Evolutionary conservation across 2,888 invertebrate genomes (phyloP).

Genomic region (Calameuta filiformis): DNA sequence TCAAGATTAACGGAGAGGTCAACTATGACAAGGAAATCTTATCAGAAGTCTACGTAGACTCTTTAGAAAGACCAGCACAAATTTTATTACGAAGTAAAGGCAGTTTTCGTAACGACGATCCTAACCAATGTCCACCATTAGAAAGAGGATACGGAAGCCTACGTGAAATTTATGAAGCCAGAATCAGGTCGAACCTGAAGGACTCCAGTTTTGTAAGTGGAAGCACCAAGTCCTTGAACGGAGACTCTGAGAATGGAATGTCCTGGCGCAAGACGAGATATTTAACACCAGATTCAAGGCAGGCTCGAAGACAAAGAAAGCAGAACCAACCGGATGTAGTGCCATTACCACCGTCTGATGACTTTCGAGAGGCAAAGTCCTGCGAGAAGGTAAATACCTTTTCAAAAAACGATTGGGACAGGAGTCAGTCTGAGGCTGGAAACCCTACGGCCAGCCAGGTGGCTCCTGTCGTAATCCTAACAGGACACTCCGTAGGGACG

Average conservation of each 20-base stretch:
- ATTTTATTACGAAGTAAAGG: slow-evolving; percentile 77
- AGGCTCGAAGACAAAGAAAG: slow-evolving; percentile 79
- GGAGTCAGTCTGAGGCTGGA: slow-evolving; percentile 68
- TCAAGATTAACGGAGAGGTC: slow-evolving; percentile 62
- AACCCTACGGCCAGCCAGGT: slow-evolving; percentile 62
- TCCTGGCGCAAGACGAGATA: slow-evolving; percentile 54
- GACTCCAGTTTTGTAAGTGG: slow-evolving; percentile 28
- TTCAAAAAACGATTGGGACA: slow-evolving; percentile 77
- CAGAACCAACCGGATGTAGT: slow-evolving; percentile 75
- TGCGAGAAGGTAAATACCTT: slow-evolving; percentile 54
- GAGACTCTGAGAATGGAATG: slow-evolving; percentile 34
- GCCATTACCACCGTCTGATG: slow-evolving; percentile 73
- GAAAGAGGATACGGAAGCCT: slow-evolving; percentile 75
- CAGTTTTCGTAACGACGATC: slow-evolving; percentile 74
- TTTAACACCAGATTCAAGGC: slow-evolving; percentile 78
- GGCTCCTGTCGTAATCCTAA: slow-evolving; percentile 58
- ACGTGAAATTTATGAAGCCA: slow-evolving; percentile 79
- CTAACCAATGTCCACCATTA: slow-evolving; percentile 60
- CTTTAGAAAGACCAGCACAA: slow-evolving; percentile 69
- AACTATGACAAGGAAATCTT: slow-evolving; percentile 60
- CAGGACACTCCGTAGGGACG: slow-evolving; percentile 48
- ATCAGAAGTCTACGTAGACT: slow-evolving; percentile 68
- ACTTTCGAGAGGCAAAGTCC: slow-evolving; percentile 54
- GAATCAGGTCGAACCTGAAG: slow-evolving; percentile 43
- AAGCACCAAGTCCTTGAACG: slow-evolving; percentile 36